phyloP scores from a whole-genome alignment of 2,113 vertebrate genomes.

The Corythoichthys haematopterus region DNA sequence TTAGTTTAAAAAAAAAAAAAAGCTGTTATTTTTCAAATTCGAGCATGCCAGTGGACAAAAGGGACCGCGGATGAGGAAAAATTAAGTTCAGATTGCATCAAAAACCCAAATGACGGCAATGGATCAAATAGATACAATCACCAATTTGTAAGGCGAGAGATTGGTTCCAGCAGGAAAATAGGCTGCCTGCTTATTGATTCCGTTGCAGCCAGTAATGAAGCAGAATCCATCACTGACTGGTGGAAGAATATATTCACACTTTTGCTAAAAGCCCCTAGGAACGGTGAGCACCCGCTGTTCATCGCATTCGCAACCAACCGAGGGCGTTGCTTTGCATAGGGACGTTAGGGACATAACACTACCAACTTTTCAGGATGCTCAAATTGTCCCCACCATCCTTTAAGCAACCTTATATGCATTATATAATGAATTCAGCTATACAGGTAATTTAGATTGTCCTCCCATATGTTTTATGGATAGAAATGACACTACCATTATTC shows the following conservation, averaged over 20 bases:
- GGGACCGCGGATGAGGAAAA: constrained; percentile 30
- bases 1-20: not conserved
- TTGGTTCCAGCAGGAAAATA: constrained; percentile 35
- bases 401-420: no score
- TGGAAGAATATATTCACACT: constrained; percentile 32
- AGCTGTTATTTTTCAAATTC: not conserved
- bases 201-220: constrained; percentile 39
- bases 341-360: no score
- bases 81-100: constrained; percentile 31
- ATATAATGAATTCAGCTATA: no score
- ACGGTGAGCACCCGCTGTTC: constrained; percentile 24
- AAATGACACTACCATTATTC: no score
- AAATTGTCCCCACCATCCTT: no score
- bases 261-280: constrained; percentile 24
- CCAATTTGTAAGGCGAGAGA: constrained; percentile 41
- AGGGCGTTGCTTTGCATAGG: no score
- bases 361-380: no score
- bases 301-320: constrained; percentile 29
- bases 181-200: constrained; percentile 53
- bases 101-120: constrained; percentile 41
- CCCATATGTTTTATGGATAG: no score
- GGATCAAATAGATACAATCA: constrained; percentile 59
- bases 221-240: constrained; percentile 55
- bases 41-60: constrained; percentile 1
- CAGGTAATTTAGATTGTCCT: no score